phyloP scores from a whole-genome alignment of 2,888 invertebrate species.

The Campaea margaritaria region DNA sequence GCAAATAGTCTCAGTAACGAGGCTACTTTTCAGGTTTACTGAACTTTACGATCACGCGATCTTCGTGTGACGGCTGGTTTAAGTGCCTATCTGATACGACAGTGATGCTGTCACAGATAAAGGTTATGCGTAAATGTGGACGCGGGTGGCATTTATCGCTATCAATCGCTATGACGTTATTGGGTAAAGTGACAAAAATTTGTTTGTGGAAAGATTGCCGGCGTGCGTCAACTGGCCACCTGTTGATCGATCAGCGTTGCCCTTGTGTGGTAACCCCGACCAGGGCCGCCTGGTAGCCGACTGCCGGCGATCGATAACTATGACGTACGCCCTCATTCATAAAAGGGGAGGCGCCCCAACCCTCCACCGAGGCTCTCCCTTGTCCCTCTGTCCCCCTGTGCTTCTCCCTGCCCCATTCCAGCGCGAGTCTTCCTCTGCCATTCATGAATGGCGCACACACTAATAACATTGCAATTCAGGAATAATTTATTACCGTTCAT shows the following conservation, averaged over 20 bases:
- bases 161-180: conserved; percentile 61
- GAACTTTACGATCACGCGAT: conserved; percentile 37
- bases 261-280: conserved; percentile 77
- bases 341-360: conserved; percentile 68
- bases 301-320: conserved; percentile 69
- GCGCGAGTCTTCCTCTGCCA: conserved; percentile 45
- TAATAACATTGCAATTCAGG: conserved; percentile 49
- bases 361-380: conserved; percentile 26
- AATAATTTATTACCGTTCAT: conserved; percentile 25
- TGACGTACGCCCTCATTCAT: conserved; percentile 84
- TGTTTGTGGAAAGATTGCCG: conserved; percentile 51
- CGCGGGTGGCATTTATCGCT: conserved; percentile 34
- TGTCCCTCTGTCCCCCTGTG: conserved; percentile 30
- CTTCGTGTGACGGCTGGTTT: conserved; percentile 22
- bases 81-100: conserved; percentile 27
- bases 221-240: conserved; percentile 75
- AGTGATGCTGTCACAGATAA: conserved; percentile 40
- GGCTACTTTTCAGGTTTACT: conserved; percentile 35
- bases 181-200: conserved; percentile 62
- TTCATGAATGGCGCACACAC: conserved; percentile 76
- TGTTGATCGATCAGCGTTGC: conserved; percentile 71
- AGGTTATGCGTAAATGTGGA: conserved; percentile 36
- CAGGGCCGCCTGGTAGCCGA: conserved; percentile 53
- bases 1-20: conserved; percentile 33
- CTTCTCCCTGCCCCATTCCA: conserved; percentile 54